Conservation (phyloP, 1,140 invertebrate genomes). For the Sweltsa coloradensis region DNA sequence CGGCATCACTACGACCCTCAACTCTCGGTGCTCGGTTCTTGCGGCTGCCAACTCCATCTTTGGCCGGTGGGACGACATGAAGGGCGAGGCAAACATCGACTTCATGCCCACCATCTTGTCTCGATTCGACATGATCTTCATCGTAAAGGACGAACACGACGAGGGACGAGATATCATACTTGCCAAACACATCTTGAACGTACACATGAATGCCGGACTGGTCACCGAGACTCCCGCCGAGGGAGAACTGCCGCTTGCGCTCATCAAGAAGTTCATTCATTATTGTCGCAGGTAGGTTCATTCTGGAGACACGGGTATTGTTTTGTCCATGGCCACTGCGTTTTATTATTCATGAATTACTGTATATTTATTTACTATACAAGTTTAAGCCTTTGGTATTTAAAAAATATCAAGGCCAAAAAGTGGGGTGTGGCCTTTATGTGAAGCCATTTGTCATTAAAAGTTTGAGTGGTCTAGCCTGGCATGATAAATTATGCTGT, state of each 20-base stretch:
- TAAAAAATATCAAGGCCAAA: too few species aligned
- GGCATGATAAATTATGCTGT: too few species aligned
- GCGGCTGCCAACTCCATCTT: conserved; percentile 98
- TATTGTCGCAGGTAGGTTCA: conserved; percentile 61
- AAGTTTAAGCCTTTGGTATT: too few species aligned
- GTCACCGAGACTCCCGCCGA: conserved; percentile 38
- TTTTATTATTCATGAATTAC: too few species aligned
- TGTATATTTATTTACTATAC: too few species aligned
- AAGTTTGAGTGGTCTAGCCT: too few species aligned
- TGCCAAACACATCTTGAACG: conserved; percentile 93
- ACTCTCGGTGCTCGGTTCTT: conserved; percentile 94
- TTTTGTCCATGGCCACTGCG: too few species aligned
- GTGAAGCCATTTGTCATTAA: too few species aligned
- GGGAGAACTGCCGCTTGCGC: conserved; percentile 72
- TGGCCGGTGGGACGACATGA: conserved; percentile 96
- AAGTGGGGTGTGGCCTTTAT: too few species aligned
- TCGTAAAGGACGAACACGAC: conserved; percentile 96
- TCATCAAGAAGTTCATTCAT: conserved; percentile 89
- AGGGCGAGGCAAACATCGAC: conserved; percentile 98
- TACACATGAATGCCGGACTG: conserved; percentile 84
- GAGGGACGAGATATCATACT: conserved; percentile 73
- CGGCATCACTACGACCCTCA: conserved; percentile 96
- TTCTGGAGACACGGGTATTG: too few species aligned
- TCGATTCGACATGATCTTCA: conserved; percentile 99
- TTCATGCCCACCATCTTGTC: conserved; percentile 99